Evolutionary conservation across 2,888 invertebrate genomes (phyloP).

Genomic region (Auanema sp.): DNA sequence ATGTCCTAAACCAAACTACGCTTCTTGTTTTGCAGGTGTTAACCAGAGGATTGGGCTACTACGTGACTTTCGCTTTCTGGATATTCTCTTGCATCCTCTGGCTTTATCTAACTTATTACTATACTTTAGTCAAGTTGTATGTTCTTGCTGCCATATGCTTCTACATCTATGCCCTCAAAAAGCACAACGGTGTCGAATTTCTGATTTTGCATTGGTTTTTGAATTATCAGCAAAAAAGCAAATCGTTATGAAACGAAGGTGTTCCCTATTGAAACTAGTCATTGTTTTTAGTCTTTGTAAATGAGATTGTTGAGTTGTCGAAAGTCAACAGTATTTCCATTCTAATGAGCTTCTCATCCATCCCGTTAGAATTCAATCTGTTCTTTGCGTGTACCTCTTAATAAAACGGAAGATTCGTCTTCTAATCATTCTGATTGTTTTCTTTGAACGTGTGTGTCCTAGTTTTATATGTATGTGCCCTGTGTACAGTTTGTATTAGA

Average conservation of each 20-base stretch:
- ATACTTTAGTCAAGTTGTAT: slow-evolving; percentile 39
- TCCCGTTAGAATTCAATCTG: too few relatives aligned
- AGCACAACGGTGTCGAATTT: slow-evolving; percentile 51
- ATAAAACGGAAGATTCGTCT: too few relatives aligned
- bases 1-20: background rate
- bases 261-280: background rate
- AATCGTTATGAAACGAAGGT: background rate
- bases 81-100: slow-evolving; percentile 42
- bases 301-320: background rate
- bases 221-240: background rate
- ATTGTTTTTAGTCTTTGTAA: background rate
- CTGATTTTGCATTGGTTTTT: slow-evolving; percentile 50
- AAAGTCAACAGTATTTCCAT: background rate
- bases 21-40: slow-evolving; percentile 23
- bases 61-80: slow-evolving; percentile 51
- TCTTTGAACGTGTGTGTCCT: too few relatives aligned
- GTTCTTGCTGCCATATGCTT: slow-evolving; percentile 37
- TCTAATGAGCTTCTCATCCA: too few relatives aligned
- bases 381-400: too few relatives aligned
- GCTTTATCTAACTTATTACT: slow-evolving; percentile 30
- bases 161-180: slow-evolving; percentile 36
- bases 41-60: slow-evolving; percentile 40
- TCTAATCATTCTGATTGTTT: too few relatives aligned
- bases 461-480: too few relatives aligned
- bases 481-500: too few relatives aligned